phyloP scores from a whole-genome alignment of 2,113 vertebrate species.

The Hylia prasina region DNA sequence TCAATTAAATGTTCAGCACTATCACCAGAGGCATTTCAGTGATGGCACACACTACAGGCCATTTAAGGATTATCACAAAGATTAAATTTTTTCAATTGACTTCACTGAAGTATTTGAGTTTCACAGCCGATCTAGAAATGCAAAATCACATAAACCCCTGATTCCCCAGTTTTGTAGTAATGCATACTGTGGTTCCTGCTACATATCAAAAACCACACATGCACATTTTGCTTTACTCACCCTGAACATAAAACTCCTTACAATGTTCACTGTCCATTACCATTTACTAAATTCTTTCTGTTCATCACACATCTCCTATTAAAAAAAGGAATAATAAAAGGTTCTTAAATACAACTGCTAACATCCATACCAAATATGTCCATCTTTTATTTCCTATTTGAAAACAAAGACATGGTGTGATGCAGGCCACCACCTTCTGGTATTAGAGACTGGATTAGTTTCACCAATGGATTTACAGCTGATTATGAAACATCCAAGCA shows the following conservation, averaged over 20 bases:
- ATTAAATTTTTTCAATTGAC: conserved; percentile 4
- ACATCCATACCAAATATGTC: neutral
- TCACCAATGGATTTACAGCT: neutral
- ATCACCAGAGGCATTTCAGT: neutral
- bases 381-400: neutral
- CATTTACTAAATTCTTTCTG: neutral
- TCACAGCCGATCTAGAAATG: neutral
- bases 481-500: neutral
- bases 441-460: neutral
- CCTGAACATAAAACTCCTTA: neutral
- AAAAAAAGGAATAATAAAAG: neutral
- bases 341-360: neutral
- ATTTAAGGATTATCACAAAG: neutral
- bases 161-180: neutral
- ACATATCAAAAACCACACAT: neutral
- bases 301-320: neutral
- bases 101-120: neutral
- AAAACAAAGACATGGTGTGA: neutral
- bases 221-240: neutral
- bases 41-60: neutral
- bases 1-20: neutral
- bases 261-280: neutral
- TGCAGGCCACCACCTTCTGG: neutral
- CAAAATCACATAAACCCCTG: neutral
- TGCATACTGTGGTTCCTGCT: neutral